Percentiles rank a stretch among this genome's conserved stretches.
Conservation (phyloP, 2,113 vertebrate genomes). For the Rhegmatorhina hoffmannsi region DNA sequence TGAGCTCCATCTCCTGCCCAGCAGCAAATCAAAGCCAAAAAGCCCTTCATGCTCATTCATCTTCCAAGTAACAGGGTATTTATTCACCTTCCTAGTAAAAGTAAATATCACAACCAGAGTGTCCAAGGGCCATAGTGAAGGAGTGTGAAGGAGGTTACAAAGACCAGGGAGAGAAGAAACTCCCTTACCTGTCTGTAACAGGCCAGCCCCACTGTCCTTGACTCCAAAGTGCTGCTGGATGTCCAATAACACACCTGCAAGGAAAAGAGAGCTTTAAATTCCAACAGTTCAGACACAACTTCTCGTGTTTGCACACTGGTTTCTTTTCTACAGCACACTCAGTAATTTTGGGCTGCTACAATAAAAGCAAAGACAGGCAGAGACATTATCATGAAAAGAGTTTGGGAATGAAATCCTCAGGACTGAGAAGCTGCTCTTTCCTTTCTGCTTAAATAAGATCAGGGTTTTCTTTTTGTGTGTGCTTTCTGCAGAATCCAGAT, state of each 20-base stretch:
- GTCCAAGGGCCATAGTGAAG: neutral
- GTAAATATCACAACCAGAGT: neutral
- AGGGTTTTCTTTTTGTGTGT: neutral
- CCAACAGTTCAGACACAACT: neutral
- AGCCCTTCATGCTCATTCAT: rapidly evolving
- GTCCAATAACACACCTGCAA: slow-evolving; percentile 87
- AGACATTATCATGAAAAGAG: neutral
- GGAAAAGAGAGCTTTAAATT: neutral
- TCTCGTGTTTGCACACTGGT: neutral
- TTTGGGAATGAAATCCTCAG: neutral
- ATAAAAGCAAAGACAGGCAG: neutral
- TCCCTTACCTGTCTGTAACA: slow-evolving; percentile 90
- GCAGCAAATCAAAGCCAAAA: neutral
- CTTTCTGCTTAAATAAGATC: neutral
- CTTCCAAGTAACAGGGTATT: neutral
- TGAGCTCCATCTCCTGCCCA: neutral
- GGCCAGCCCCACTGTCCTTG: slow-evolving; percentile 85
- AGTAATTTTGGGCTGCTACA: neutral
- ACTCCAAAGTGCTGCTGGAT: slow-evolving; percentile 88
- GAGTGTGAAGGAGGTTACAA: neutral
- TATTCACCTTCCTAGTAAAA: neutral
- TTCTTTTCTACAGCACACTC: neutral
- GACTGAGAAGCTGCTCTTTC: neutral
- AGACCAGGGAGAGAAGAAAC: neutral
- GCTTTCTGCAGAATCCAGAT: neutral